Evolutionary conservation across 2,113 vertebrate genomes (phyloP).

Genomic region (Manacus vitellinus): DNA sequence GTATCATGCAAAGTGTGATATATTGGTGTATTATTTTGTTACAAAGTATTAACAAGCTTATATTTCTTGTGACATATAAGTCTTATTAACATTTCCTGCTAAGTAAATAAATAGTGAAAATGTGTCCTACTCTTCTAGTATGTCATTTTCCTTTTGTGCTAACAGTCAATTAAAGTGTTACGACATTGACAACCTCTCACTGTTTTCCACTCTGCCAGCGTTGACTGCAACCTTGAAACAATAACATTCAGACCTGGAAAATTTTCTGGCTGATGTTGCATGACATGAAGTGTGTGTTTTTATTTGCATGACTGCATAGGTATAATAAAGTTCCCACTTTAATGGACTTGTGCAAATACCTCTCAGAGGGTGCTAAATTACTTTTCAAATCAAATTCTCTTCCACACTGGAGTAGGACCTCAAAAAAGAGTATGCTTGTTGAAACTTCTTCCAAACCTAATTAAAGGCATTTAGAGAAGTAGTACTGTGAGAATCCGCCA

Average conservation of each 20-base stretch:
- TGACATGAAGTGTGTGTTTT: constrained; percentile 14
- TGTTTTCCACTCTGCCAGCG: neutral
- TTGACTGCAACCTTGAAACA: constrained; percentile 23
- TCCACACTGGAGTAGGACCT: neutral
- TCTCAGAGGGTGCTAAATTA: neutral
- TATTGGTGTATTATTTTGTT: neutral
- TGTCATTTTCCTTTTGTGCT: constrained; percentile 5
- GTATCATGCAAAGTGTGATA: neutral
- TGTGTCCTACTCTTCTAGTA: neutral
- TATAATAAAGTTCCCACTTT: constrained; percentile 36
- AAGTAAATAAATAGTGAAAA: constrained; percentile 31
- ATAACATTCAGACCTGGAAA: constrained; percentile 3
- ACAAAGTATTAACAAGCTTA: neutral
- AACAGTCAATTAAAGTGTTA: constrained; percentile 40
- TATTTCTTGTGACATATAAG: neutral
- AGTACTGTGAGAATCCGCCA: neutral
- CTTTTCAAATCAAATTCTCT: neutral
- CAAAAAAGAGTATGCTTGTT: neutral
- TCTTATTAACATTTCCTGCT: neutral
- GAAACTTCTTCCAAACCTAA: neutral
- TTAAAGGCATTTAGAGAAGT: neutral
- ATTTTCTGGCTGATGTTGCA: constrained; percentile 13
- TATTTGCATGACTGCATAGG: constrained; percentile 40
- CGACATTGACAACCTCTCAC: neutral
- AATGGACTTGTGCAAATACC: constrained; percentile 15